phyloP scores from a whole-genome alignment of 2,797 vertebrate species.

The Chelon auratus region DNA sequence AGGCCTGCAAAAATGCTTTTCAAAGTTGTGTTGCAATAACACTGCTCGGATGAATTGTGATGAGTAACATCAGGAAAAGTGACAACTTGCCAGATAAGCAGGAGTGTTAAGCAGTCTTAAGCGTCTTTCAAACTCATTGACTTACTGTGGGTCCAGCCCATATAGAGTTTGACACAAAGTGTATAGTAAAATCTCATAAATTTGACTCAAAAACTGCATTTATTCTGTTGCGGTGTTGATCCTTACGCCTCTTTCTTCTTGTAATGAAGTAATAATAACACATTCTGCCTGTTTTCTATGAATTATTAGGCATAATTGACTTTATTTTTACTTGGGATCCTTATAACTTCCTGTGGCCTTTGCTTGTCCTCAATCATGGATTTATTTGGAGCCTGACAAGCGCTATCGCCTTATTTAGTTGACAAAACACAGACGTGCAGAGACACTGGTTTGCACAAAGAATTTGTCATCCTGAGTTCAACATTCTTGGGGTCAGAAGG shows the following conservation, averaged over 20 bases:
- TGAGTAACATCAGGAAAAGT: background rate
- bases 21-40: constrained; percentile 15
- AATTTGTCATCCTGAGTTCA: constrained; percentile 60
- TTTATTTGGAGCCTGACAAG: constrained; percentile 11
- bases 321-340: too few species aligned
- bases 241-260: too few species aligned
- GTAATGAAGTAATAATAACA: too few species aligned
- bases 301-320: too few species aligned
- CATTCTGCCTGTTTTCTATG: too few species aligned
- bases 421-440: constrained; percentile 3
- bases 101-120: too few species aligned
- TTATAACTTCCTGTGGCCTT: background rate
- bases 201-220: too few species aligned
- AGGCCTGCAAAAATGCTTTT: background rate
- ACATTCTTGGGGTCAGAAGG: constrained; percentile 67
- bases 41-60: background rate
- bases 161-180: too few species aligned
- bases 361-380: background rate
- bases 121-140: too few species aligned
- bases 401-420: background rate
- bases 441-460: constrained; percentile 41
- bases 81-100: background rate
- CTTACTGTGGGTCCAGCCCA: too few species aligned
- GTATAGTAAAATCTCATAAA: too few species aligned
- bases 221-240: too few species aligned